Percentiles rank a stretch among this genome's conserved stretches.
Conservation (phyloP, 2,113 vertebrate genomes). For the Ranitomeya imitator region DNA sequence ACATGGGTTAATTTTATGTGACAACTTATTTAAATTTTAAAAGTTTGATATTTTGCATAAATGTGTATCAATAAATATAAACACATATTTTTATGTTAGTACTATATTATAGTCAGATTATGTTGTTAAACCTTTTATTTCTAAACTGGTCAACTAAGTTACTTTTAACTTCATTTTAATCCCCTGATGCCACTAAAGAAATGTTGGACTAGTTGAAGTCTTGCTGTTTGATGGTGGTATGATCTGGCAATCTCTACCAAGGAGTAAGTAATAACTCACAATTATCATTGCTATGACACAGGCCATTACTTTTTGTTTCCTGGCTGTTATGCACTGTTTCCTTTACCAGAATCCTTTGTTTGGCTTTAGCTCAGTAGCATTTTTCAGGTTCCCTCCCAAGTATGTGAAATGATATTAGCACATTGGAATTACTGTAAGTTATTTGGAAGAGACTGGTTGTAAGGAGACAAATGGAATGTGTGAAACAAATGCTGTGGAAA, state of each 20-base stretch:
- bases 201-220: background rate
- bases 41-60: too few species aligned
- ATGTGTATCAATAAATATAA: too few species aligned
- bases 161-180: background rate
- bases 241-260: background rate
- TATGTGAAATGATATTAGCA: conserved; percentile 50
- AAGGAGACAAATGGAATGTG: conserved; percentile 27
- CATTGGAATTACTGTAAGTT: conserved; percentile 50
- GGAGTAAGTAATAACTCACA: conserved; percentile 9
- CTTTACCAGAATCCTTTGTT: conserved; percentile 27
- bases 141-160: background rate
- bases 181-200: conserved; percentile 1
- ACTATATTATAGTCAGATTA: too few species aligned
- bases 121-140: background rate
- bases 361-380: conserved; percentile 19
- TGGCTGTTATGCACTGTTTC: conserved; percentile 26
- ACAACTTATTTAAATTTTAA: too few species aligned
- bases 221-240: background rate
- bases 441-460: conserved; percentile 22
- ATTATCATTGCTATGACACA: background rate
- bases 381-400: conserved; percentile 15
- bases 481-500: conserved; percentile 18
- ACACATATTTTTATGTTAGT: background rate
- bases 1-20: too few species aligned
- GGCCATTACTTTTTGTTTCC: conserved; percentile 17